Base-by-base conservation (phyloP, 1,140 invertebrate species). In the Macrocentrus cingulum region DNA sequence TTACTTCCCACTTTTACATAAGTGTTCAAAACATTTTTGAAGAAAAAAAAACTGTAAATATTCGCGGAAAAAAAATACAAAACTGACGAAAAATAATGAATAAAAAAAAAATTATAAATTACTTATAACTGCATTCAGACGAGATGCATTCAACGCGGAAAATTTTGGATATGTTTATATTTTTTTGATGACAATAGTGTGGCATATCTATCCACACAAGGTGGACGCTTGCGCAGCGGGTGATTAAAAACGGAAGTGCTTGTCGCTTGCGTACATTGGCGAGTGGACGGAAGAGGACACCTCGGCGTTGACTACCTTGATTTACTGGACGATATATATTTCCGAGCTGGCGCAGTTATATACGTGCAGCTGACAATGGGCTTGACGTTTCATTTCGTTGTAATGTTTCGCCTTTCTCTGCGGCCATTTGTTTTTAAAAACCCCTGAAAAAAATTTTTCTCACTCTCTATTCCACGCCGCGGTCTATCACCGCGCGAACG, bases 291-390 rank as follows among this genome's bases (percentile, higher is more conserved):
- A 48, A 54, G 49, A 39, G 42, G 16, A 58, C 61, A 44, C 56
- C 19, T 25, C 45, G n/a, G 25, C 46, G 34, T 39, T 29, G 22
- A 45, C 46, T 55, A 65, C 57, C 61, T 63, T 65, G 64, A 65
- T 65, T 65, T 65, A 65, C 58, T 59, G 58, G 46, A 59, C 56
- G 61, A 65, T 65, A 65, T 65, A 65, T 65, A 65, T 65, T 65
- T 60, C 56, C 50, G 55, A 58, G 56, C 55, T 59, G 37, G 32
- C 36, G 3, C 36, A 13, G 7, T 41, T 53, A 55, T 51, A 32
- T 34, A 36, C 44, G 42, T 32, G 46, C 51, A 41, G 41, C 37
- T 55, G 60, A 65, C 64, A 65, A 65, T 65, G 64, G 64, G 50
- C 57, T 56, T 65, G 64, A 65, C 64, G 56, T 62, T 65, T 65